Evolutionary conservation across 1,140 invertebrate species (phyloP).

Genomic region (Drosophila tsacasi): DNA sequence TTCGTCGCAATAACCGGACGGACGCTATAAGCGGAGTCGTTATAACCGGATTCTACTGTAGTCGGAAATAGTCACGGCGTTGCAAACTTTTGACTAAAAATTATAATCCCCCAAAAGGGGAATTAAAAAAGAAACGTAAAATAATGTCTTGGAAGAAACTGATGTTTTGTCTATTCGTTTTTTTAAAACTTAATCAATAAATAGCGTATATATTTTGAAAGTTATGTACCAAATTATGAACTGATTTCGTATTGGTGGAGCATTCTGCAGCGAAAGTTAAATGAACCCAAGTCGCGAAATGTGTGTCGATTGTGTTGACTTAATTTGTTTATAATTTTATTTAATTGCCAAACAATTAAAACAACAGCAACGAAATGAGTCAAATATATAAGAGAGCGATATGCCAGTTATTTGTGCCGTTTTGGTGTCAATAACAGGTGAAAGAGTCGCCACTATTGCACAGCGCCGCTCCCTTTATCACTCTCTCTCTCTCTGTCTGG

Average conservation of each 20-base stretch:
- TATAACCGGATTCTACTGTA: too few relatives aligned
- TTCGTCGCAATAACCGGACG: too few relatives aligned
- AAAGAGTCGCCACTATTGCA: constrained; percentile 18
- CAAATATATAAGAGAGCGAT: constrained; percentile 10
- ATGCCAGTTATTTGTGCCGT: background rate
- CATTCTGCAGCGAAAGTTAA: constrained; percentile 18
- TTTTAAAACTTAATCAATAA: too few relatives aligned
- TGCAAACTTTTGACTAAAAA: too few relatives aligned
- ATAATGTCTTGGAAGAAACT: too few relatives aligned
- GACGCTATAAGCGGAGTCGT: too few relatives aligned
- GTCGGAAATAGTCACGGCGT: too few relatives aligned
- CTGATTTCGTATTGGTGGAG: background rate
- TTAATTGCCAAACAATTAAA: constrained; percentile 71
- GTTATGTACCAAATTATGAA: background rate
- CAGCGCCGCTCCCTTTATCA: background rate
- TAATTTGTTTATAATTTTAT: constrained; percentile 74
- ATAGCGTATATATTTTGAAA: background rate
- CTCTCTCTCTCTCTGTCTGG: constrained; percentile 2
- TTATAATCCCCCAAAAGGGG: too few relatives aligned
- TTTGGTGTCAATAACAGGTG: constrained; percentile 33
- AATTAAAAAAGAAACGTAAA: too few relatives aligned
- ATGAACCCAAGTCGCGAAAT: constrained; percentile 37
- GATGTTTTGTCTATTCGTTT: too few relatives aligned
- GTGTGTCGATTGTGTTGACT: constrained; percentile 53
- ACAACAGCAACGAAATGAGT: constrained; percentile 44